Evolutionary conservation across 2,797 vertebrate species (phyloP), one percentile per base, ranked within the genome.

Genomic region (Arremon brunneinucha): DNA sequence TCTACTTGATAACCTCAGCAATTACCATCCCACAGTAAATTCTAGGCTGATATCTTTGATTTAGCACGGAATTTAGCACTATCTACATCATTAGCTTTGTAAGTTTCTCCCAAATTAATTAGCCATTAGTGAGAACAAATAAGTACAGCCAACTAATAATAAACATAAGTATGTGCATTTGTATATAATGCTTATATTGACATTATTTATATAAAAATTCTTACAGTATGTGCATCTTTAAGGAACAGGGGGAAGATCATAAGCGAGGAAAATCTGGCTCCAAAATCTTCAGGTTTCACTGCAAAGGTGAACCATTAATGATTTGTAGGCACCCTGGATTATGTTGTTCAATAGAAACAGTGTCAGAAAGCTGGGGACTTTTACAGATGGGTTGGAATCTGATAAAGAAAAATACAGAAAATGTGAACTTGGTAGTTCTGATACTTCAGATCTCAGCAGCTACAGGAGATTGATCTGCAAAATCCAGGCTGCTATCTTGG

Each of bases 1-100:
- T 75, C 50, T 81, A 28, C 69, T 77, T 49, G 83, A 80, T 77
- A 95, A 89, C 52, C 71, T 76, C 79, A 27, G 70, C 62, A 93
- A 92, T 95, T 94, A 92, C 76, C 69, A 52, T n/a, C 67, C 70
- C 89, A 24, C 65, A 14, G 80, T 81, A 93, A 95, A 91, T 93
- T 90, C 74, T 17, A 67, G 30, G 80, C 9, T 1, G 14, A 41
- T 86, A 44, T 46, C 37, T 88, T 69, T 79, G 90, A 79, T 91
- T 96, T 63, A 92, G 22, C 10, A 0, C 26, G 39, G 60, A 83
- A 39, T 90, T 88, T 56, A 76, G 49, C 2, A 5, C 11, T 76
- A 35, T 50, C 20, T 50, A 80, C 67, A 77, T 81, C 41, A 69
- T 65, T 53, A 87, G 43, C 34, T 92, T 72, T n/a, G 34, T 39